Conservation (phyloP, 2,797 vertebrate species). For the Sandelia bainsii region DNA sequence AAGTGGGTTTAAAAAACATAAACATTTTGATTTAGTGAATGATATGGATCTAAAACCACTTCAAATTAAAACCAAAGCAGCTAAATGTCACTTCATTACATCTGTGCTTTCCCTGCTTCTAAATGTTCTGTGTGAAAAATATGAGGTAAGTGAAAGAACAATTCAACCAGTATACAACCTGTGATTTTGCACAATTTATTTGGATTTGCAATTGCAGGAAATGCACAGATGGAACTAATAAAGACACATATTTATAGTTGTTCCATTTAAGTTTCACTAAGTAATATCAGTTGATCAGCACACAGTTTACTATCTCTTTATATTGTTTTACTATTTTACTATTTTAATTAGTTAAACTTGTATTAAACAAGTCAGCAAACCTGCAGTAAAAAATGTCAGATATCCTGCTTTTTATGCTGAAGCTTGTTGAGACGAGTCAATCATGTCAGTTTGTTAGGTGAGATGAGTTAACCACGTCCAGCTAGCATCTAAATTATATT, state of each 20-base stretch:
- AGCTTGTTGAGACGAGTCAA: not conserved
- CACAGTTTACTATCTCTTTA: no score
- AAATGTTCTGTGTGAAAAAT: not conserved
- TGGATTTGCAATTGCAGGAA: not conserved
- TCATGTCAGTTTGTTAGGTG: slow-evolving; percentile 13
- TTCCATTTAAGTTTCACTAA: slow-evolving; percentile 9
- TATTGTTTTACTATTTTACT: no score
- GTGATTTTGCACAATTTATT: not conserved
- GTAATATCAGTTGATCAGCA: not conserved
- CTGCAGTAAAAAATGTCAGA: not conserved
- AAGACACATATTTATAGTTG: slow-evolving; percentile 14
- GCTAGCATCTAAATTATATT: not conserved
- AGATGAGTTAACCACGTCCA: not conserved
- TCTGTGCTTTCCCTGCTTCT: not conserved
- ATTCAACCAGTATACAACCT: not conserved
- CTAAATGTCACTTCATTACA: not conserved
- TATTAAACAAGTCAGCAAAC: not conserved
- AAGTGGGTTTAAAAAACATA: no score
- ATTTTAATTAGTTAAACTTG: not conserved
- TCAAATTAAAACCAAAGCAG: no score
- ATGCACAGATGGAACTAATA: slow-evolving; percentile 9
- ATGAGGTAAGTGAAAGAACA: not conserved
- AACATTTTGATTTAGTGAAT: no score
- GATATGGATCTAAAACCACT: no score
- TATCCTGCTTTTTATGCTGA: not conserved